phyloP scores from a whole-genome alignment of 2,888 invertebrate genomes.

The Tipula confusa region DNA sequence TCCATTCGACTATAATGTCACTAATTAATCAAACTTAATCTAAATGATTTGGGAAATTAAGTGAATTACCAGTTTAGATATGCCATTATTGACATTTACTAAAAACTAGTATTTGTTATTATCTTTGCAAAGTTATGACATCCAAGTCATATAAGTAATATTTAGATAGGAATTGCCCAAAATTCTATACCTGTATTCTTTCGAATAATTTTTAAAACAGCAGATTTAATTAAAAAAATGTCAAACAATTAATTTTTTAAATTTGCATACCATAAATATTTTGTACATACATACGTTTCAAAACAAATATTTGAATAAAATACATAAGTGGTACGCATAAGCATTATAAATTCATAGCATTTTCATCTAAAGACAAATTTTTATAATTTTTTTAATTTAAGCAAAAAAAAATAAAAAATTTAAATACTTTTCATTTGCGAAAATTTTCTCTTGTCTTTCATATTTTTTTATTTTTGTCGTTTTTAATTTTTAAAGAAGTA shows the following conservation, averaged over 20 bases:
- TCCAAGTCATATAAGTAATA: no score
- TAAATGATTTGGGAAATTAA: no score
- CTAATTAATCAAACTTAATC: no score
- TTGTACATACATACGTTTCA: background rate
- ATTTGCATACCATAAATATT: background rate
- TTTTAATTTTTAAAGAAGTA: background rate
- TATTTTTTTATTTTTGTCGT: background rate
- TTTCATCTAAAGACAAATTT: background rate
- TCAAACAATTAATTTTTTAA: background rate
- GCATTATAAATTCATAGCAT: background rate
- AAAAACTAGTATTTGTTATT: no score
- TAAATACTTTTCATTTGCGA: background rate
- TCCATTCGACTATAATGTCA: no score
- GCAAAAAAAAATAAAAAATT: background rate
- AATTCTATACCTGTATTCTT: background rate
- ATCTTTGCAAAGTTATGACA: no score
- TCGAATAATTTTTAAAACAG: background rate
- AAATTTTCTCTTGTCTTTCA: background rate
- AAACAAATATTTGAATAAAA: background rate
- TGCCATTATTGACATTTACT: no score
- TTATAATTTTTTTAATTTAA: background rate
- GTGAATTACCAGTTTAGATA: no score
- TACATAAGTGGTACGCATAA: background rate
- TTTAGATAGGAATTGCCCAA: no score
- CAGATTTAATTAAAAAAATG: background rate